These are phyloP conservation scores for Saccostrea glomerata DNA, from an alignment of 1,140 invertebrate species.

Conservation along the genomic window DNA sequence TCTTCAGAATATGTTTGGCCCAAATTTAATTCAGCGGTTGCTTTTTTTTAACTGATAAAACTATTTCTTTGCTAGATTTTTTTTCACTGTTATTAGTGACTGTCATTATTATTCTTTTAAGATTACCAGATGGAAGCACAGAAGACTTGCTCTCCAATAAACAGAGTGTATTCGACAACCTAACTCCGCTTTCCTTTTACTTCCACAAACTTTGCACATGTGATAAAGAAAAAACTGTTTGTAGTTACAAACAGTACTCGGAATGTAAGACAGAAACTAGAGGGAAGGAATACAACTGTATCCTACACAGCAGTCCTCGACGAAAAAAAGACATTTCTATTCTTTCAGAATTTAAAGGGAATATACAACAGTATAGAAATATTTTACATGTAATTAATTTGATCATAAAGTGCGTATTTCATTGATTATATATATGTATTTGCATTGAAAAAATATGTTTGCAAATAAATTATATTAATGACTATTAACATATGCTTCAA, in stretches of 20 bases:
- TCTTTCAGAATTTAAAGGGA: background rate
- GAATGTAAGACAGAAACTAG: background rate
- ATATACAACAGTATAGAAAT: background rate
- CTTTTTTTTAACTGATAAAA: no score
- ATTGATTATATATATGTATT: background rate
- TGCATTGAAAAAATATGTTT: background rate
- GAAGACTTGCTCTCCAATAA: background rate
- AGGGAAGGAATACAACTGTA: background rate
- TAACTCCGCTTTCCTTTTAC: background rate
- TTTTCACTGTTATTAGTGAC: no score
- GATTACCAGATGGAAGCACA: background rate
- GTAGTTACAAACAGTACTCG: background rate
- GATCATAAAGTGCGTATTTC: background rate
- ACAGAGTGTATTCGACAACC: background rate
- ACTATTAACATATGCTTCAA: no score
- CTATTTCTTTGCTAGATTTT: no score
- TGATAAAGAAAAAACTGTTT: background rate
- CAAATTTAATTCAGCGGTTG: background rate
- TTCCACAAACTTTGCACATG: background rate
- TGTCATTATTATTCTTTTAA: background rate
- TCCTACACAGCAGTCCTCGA: background rate
- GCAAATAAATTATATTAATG: no score
- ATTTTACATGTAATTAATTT: background rate
- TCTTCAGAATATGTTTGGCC: background rate
- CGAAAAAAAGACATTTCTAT: background rate